phyloP scores from a whole-genome alignment of 2,113 vertebrate species.

The Micromys minutus region DNA sequence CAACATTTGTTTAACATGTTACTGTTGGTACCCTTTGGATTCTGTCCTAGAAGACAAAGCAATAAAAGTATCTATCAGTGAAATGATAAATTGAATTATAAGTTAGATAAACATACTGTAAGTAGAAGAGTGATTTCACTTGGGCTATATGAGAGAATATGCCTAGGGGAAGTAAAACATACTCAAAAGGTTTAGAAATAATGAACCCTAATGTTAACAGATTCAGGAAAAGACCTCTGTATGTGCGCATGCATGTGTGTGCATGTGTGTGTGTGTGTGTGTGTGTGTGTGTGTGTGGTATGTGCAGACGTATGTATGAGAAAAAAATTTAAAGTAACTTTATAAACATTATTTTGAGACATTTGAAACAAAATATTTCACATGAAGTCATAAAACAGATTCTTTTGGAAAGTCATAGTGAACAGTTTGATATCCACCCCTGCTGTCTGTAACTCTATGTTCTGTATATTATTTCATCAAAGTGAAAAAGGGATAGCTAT shows the following conservation, averaged over 20 bases:
- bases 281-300: not conserved
- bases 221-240: not conserved
- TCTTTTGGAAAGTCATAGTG: not conserved
- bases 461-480: conserved; percentile 37
- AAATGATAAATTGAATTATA: not conserved
- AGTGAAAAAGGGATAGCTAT: conserved; percentile 7
- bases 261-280: not conserved
- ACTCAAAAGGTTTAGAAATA: conserved; percentile 13
- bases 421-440: not conserved
- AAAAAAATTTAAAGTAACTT: not conserved
- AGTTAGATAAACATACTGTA: not conserved
- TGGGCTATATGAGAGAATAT: not conserved
- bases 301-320: too few relatives aligned
- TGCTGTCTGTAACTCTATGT: not conserved
- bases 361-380: conserved; percentile 9
- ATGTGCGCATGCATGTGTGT: not conserved
- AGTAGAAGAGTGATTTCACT: conserved; percentile 24
- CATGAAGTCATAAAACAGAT: not conserved
- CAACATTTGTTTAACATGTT: not conserved
- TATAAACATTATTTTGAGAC: not conserved
- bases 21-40: not conserved
- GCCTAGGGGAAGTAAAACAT: not conserved
- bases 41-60: not conserved
- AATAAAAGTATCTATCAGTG: not conserved
- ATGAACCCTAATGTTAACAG: not conserved